These are phyloP conservation scores for Drosophila mercatorum DNA, from an alignment of 2,888 invertebrate species.

Conservation along the genomic window DNA sequence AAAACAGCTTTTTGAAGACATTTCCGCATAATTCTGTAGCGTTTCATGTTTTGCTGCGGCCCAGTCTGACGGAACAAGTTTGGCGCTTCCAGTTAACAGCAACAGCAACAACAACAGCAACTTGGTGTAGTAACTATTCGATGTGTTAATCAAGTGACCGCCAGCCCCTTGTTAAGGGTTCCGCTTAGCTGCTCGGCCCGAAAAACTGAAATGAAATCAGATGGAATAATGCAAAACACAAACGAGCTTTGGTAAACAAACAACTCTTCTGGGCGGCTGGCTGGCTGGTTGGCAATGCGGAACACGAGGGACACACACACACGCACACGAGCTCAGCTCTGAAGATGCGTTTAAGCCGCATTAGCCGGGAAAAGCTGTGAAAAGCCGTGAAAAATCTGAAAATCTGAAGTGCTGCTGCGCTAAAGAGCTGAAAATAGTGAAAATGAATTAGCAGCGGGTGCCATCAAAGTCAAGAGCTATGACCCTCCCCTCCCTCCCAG, in stretches of 20 bases:
- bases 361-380: conserved; percentile 52
- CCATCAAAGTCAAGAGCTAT: conserved; percentile 59
- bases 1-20: conserved; percentile 54
- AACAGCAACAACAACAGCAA: conserved; percentile 12
- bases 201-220: conserved; percentile 18
- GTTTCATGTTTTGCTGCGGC: conserved; percentile 19
- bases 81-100: conserved; percentile 37
- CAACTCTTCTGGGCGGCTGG: conserved; percentile 22
- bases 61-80: conserved; percentile 66
- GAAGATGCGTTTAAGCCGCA: conserved; percentile 40
- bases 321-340: conserved; percentile 13
- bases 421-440: conserved; percentile 48
- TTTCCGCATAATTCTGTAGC: conserved; percentile 76
- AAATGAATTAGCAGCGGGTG: conserved; percentile 65
- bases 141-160: conserved; percentile 70
- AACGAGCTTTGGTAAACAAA: conserved; percentile 20
- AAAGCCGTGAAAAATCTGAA: conserved; percentile 45
- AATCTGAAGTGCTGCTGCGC: conserved; percentile 39
- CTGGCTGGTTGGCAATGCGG: conserved; percentile 55
- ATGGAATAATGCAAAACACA: conserved; percentile 15
- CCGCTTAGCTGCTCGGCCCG: conserved; percentile 66
- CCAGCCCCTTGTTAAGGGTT: conserved; percentile 62
- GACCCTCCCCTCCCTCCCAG: conserved; percentile 6
- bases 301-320: conserved; percentile 38
- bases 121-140: conserved; percentile 33